Conservation (phyloP, 1,140 invertebrate species). For the Diorhabda carinulata region DNA sequence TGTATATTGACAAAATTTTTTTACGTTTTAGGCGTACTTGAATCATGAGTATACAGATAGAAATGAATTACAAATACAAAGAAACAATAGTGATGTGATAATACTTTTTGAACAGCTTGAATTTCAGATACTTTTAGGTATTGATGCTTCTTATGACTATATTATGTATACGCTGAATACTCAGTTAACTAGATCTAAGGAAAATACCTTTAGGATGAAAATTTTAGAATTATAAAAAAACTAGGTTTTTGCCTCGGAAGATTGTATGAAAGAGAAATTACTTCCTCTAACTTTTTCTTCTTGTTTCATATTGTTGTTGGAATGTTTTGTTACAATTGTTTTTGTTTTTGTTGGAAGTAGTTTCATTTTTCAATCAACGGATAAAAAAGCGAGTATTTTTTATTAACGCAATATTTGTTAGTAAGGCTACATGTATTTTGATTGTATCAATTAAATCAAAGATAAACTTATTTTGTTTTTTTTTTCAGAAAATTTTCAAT, state of each 20-base stretch:
- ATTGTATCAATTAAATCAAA: conserved; percentile 35
- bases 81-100: not conserved
- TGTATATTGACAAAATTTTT: too few relatives aligned
- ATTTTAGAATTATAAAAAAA: conserved; percentile 6
- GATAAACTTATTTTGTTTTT: not conserved
- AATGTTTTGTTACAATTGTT: conserved; percentile 15
- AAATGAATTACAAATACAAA: too few relatives aligned
- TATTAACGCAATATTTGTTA: conserved; percentile 41
- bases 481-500: not conserved
- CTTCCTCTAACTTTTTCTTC: conserved; percentile 2
- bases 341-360: conserved; percentile 12
- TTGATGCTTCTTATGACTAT: conserved; percentile 34
- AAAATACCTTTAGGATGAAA: conserved; percentile 12
- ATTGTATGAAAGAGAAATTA: conserved; percentile 10
- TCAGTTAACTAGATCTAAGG: conserved; percentile 26
- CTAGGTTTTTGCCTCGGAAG: conserved; percentile 1
- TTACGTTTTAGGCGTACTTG: too few relatives aligned
- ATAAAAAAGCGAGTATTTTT: conserved; percentile 31
- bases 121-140: conserved; percentile 19
- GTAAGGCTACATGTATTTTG: conserved; percentile 43
- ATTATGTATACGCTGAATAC: conserved; percentile 36
- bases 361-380: conserved; percentile 9
- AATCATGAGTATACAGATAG: too few relatives aligned
- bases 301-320: conserved; percentile 6
- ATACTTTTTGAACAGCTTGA: conserved; percentile 4